phyloP scores from a whole-genome alignment of 2,113 vertebrate genomes.

The Corydoras maculifer region DNA sequence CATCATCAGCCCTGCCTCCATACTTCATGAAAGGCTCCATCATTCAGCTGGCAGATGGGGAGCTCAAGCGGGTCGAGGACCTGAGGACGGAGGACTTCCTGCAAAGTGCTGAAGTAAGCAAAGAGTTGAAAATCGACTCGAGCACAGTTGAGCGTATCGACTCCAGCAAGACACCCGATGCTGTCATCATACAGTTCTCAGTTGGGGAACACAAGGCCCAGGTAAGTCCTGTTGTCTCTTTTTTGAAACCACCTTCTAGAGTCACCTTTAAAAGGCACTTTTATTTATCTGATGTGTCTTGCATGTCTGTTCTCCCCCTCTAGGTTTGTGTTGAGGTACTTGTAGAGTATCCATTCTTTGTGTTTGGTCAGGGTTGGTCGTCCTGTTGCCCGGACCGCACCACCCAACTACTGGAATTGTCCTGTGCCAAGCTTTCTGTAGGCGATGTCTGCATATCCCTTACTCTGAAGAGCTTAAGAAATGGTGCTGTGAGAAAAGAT shows the following conservation, averaged over 20 bases:
- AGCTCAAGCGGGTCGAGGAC: slow-evolving; percentile 87
- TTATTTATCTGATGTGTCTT: background rate
- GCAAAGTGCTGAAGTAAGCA: slow-evolving; percentile 84
- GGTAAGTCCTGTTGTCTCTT: slow-evolving; percentile 60
- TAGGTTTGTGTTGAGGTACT: slow-evolving; percentile 97
- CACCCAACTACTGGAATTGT: slow-evolving; percentile 93
- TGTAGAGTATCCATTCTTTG: slow-evolving; percentile 98
- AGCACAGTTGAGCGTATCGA: slow-evolving; percentile 96
- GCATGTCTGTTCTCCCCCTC: slow-evolving; percentile 26
- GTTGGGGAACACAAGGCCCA: slow-evolving; percentile 96
- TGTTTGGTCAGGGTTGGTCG: slow-evolving; percentile 98
- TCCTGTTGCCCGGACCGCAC: slow-evolving; percentile 95
- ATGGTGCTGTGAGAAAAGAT: slow-evolving; percentile 64
- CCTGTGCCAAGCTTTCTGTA: slow-evolving; percentile 93
- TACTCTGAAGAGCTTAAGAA: slow-evolving; percentile 89
- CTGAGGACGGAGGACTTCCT: slow-evolving; percentile 88
- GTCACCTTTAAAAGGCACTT: too few relatives aligned
- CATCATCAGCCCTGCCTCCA: slow-evolving; percentile 72
- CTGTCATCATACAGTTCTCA: slow-evolving; percentile 91
- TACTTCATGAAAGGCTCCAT: slow-evolving; percentile 93
- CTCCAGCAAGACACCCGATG: slow-evolving; percentile 80
- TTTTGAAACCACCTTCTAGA: too few relatives aligned
- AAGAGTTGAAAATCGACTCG: slow-evolving; percentile 84
- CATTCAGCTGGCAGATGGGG: slow-evolving; percentile 84
- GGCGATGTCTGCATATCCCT: slow-evolving; percentile 98